phyloP scores from a whole-genome alignment of 2,797 vertebrate genomes.

The Rhodeus uyekii region DNA sequence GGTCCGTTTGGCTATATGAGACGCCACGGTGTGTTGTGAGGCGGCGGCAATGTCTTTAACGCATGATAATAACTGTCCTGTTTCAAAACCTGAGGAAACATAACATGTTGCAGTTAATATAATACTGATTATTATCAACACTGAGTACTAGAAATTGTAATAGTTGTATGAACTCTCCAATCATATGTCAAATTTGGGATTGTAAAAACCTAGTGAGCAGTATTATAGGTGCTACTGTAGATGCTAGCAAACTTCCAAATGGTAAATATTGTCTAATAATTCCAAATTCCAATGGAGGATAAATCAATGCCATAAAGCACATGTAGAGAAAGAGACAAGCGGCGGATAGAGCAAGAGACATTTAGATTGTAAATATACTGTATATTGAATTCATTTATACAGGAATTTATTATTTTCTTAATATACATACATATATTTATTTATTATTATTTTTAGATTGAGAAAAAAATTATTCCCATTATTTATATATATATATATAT shows the following conservation, averaged over 20 bases:
- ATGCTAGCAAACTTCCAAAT: neutral
- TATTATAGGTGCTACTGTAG: neutral
- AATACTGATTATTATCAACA: neutral
- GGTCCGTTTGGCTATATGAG: slow-evolving; percentile 85
- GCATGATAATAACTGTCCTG: slow-evolving; percentile 84
- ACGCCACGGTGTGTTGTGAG: slow-evolving; percentile 79
- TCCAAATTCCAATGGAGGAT: neutral
- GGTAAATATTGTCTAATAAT: neutral
- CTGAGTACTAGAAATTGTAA: neutral
- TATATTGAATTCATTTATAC: neutral
- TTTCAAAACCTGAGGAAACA: slow-evolving; percentile 75
- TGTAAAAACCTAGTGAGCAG: neutral
- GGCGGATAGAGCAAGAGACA: neutral
- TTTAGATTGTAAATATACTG: neutral
- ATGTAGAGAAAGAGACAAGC: neutral
- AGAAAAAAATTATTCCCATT: too few species aligned
- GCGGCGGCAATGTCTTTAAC: slow-evolving; percentile 87
- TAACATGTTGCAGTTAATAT: neutral
- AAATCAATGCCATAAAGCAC: neutral
- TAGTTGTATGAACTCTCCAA: neutral
- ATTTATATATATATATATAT: neutral
- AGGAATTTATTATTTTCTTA: neutral
- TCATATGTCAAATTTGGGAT: neutral
- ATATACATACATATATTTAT: too few species aligned
- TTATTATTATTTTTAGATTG: too few species aligned